These are phyloP conservation scores for Callyntrura guangdongensis DNA, from an alignment of 2,888 invertebrate species.

Conservation along the genomic window DNA sequence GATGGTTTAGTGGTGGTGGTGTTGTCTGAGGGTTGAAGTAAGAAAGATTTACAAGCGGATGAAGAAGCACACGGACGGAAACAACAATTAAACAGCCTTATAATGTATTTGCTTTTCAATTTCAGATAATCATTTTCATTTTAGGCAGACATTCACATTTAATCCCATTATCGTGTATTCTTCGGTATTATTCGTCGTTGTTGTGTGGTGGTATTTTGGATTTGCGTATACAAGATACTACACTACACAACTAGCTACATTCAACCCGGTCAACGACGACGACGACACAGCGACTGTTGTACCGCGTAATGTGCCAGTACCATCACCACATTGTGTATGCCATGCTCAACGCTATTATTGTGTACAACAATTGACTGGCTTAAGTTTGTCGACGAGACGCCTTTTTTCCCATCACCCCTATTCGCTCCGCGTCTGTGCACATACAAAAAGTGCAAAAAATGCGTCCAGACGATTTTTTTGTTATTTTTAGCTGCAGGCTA, in stretches of 20 bases:
- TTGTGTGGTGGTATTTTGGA: no score
- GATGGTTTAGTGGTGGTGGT: no score
- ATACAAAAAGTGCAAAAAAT: constrained; percentile 77
- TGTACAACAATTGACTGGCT: constrained; percentile 42
- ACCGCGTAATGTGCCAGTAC: background rate
- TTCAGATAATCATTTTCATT: background rate
- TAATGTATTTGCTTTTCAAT: constrained; percentile 4
- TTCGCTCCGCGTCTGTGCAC: constrained; percentile 75
- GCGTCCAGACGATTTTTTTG: constrained; percentile 81
- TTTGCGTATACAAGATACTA: no score
- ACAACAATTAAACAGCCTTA: background rate
- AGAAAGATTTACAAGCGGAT: background rate
- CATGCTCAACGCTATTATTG: background rate
- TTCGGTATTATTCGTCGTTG: background rate
- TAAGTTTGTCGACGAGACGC: constrained; percentile 40
- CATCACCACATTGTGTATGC: background rate
- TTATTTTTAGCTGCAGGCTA: constrained; percentile 74
- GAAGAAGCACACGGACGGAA: background rate
- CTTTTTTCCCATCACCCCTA: constrained; percentile 55
- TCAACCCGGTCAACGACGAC: background rate
- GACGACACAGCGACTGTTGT: background rate
- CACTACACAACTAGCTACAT: background rate
- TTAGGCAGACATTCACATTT: background rate
- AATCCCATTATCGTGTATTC: background rate
- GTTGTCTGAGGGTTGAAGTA: no score